These are phyloP conservation scores for Drosophila affinis DNA, from an alignment of 2,888 invertebrate genomes.

Conservation along the genomic window DNA sequence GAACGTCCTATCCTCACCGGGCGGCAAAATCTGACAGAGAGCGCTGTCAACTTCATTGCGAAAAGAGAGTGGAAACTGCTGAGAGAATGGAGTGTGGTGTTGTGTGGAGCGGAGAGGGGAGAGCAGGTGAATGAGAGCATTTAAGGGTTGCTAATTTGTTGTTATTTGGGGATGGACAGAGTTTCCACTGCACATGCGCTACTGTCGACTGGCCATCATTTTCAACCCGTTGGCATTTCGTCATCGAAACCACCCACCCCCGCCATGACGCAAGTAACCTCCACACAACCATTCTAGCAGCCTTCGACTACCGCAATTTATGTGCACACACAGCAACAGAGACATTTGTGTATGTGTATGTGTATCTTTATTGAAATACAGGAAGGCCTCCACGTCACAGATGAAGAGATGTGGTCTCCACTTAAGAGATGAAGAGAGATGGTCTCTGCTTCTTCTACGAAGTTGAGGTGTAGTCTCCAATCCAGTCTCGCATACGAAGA, in stretches of 20 bases:
- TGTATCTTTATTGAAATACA: constrained; percentile 40
- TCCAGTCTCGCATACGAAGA: constrained; percentile 10
- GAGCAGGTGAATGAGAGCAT: constrained; percentile 15
- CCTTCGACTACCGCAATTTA: constrained; percentile 42
- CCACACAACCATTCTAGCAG: constrained; percentile 1
- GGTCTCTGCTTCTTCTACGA: background rate
- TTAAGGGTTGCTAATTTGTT: constrained; percentile 29
- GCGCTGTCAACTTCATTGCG: background rate
- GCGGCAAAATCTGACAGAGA: constrained; percentile 66
- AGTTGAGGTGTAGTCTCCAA: background rate
- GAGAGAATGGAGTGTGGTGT: constrained; percentile 16
- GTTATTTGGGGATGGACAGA: constrained; percentile 4
- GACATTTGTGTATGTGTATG: too few relatives aligned
- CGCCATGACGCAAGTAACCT: constrained; percentile 39
- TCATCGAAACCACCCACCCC: constrained; percentile 4
- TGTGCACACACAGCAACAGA: constrained; percentile 22
- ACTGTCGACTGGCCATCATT: constrained; percentile 28
- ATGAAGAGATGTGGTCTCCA: background rate
- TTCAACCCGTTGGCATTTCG: constrained; percentile 67
- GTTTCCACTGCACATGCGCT: constrained; percentile 62
- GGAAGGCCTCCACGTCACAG: constrained; percentile 21
- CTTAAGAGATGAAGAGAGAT: constrained; percentile 1
- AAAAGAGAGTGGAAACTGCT: constrained; percentile 71
- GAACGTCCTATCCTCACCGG: constrained; percentile 52
- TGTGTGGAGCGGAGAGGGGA: constrained; percentile 12